Percentiles rank a stretch among this genome's conserved stretches.
These are phyloP conservation scores for Myrmophylax atrothorax DNA, from an alignment of 2,113 vertebrate species.

Conservation along the genomic window DNA sequence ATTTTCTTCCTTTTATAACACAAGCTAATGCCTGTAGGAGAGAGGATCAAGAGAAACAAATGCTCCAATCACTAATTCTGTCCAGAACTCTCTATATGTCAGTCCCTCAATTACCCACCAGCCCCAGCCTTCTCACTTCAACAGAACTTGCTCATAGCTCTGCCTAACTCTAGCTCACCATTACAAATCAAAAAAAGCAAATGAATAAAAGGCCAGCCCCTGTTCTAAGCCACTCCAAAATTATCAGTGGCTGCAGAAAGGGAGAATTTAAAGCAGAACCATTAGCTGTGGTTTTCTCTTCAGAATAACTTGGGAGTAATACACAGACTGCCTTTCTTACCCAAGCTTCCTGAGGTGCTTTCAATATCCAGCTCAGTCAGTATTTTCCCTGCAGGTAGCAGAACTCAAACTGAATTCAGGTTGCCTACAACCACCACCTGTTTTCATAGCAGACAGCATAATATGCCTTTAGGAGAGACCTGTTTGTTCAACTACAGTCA, in stretches of 20 bases:
- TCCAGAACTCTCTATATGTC: not conserved
- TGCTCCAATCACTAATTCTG: not conserved
- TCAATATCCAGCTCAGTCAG: not conserved
- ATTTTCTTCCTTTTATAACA: not conserved
- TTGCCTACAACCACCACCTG: not conserved
- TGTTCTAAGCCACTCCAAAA: not conserved
- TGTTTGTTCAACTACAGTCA: not conserved
- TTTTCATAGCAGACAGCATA: not conserved
- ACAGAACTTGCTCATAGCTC: not conserved
- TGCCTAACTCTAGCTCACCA: not conserved
- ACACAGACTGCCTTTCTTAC: not conserved
- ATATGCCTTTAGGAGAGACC: not conserved
- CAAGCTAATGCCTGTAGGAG: not conserved
- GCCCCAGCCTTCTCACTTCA: not conserved
- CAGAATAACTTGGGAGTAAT: not conserved
- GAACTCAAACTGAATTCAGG: not conserved
- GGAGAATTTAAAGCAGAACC: not conserved
- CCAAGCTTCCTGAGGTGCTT: conserved; percentile 4
- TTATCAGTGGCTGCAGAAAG: not conserved
- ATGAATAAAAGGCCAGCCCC: not conserved
- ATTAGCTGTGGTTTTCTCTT: not conserved
- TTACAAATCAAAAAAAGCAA: not conserved
- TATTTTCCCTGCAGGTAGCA: not conserved
- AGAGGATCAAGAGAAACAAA: not conserved
- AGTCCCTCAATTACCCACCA: not conserved